Base-by-base conservation (phyloP, 2,113 vertebrate genomes). In the Furnarius figulus region DNA sequence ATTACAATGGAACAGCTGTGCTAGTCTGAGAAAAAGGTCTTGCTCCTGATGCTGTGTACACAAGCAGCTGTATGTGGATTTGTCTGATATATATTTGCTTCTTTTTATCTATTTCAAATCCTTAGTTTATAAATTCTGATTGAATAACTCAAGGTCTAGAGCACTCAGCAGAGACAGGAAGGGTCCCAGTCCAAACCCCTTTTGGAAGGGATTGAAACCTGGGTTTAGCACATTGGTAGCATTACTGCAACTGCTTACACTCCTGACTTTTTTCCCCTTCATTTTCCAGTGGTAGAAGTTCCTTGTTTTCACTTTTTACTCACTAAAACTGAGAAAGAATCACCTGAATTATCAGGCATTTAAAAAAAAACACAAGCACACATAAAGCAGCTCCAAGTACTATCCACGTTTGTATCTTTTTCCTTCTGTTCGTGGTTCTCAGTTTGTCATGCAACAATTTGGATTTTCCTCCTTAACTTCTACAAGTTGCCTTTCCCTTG, bases 381-480 rank as follows among this genome's bases (percentile, higher is more conserved):
- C 13, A 39, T 12, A n/a, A n/a, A 70, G 1, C 12, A 55, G 17
- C 30, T 20, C 4, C 53, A 25, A 2, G 4, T 6, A 14, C 4
- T n/a, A 40, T n/a, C 20, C 3, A 1, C 14, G 30, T 27, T 17
- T 49, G 72, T 55, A 42, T 44, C 10, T 23, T 71, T 70, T 13
- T 85, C 12, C 30, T 63, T 24, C 39, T 75, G 4, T 30, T 14
- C n/a, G 17, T 63, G 23, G 13, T 49, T 42, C 35, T 11, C 35
- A 63, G 49, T 50, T 58, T 42, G 40, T 42, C 40, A 42, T 42
- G 40, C 12, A 63, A 76, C 13, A 80, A 55, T 46, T 56, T 8
- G 53, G 35, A 31, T 44, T 79, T 91, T 82, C 42, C 23, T 65
- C 8, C 19, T 35, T 63, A 27, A 55, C 55, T 78, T 44, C 35